These are phyloP conservation scores for Hylaeus volcanicus DNA, from an alignment of 1,140 invertebrate genomes.

Conservation along the genomic window DNA sequence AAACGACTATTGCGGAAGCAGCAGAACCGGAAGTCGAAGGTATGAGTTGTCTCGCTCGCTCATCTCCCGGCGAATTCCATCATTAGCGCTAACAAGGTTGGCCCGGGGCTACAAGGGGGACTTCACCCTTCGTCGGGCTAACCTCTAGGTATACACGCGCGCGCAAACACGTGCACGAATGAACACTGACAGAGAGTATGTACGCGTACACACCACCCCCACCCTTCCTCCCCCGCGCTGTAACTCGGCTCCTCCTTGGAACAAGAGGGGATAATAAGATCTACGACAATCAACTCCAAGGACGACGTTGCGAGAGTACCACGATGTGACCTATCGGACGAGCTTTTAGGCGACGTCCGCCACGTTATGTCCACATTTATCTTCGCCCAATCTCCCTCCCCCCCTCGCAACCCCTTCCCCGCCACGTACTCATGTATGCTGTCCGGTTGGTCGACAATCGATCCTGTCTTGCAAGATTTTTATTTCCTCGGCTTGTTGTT, in stretches of 20 bases:
- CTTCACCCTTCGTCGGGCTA: slow-evolving; percentile 52
- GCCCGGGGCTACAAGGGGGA: slow-evolving; percentile 67
- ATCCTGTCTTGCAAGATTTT: not conserved
- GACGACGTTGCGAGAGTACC: slow-evolving; percentile 57
- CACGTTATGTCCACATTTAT: slow-evolving; percentile 72
- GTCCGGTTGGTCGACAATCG: not conserved
- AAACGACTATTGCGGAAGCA: slow-evolving; percentile 1
- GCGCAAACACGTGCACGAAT: slow-evolving; percentile 33
- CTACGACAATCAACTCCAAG: slow-evolving; percentile 78
- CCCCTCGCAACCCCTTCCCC: not conserved
- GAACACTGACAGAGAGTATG: slow-evolving; percentile 33
- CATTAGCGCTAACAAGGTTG: slow-evolving; percentile 79
- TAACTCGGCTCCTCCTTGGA: slow-evolving; percentile 62
- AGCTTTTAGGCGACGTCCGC: slow-evolving; percentile 72
- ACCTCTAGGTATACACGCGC: slow-evolving; percentile 41
- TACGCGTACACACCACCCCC: slow-evolving; percentile 16
- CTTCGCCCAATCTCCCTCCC: slow-evolving; percentile 3
- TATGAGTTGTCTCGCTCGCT: slow-evolving; percentile 58
- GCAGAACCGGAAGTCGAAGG: slow-evolving; percentile 2
- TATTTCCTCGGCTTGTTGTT: not conserved
- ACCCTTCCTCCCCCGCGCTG: not conserved
- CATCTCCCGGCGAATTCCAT: slow-evolving; percentile 70
- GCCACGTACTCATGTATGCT: not conserved
- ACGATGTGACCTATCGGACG: slow-evolving; percentile 65
- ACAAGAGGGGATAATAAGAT: slow-evolving; percentile 79